Base-by-base conservation (phyloP, 2,888 invertebrate genomes). In the Dynastes hyllus region DNA sequence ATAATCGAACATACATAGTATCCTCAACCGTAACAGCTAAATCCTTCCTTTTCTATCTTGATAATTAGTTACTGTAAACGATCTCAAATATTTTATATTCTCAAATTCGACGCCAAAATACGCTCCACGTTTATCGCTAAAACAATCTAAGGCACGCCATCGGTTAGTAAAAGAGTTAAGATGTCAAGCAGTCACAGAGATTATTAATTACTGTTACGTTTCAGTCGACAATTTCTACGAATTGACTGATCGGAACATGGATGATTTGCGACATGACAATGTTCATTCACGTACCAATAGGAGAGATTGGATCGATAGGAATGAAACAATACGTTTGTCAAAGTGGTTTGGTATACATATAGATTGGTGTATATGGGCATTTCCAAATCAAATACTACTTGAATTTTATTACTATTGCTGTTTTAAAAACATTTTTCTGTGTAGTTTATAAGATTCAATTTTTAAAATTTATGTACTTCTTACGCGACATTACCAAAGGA, bases 201-300 rank as follows among this genome's bases (percentile, higher is more conserved):
- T 84, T 84, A 84, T 85, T 85, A 85, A 85, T 85, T 84, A 84
- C 81, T 82, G 81, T 80, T 79, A 80, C 79, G 82, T 83, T 83
- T 81, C 81, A 82, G 84, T 82, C 83, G 85, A 86, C 85, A 85
- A 85, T 85, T 85, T 84, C 79, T 81, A 77, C 78, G 81, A 76
- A 83, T 83, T 83, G 83, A 85, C 69, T 83, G 83, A 84, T 84
- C 81, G 81, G 75, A 77, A 73, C 71, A 76, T 45, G 77, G 75
- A 70, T 75, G 65, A 81, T 81, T 81, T 81, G 80, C 81, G 81
- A 82, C 82, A 81, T 76, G 76, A 81, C 82, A 81, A 80, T 82
- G 80, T 79, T 76, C 77, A 79, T 76, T 75, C 73, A 71, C 76
- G 63, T 78, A 66, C 71, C 75, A 71, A 61, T 61, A 61, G 73